Conservation (phyloP, 2,888 invertebrate species). For the Arctia plantaginis region DNA sequence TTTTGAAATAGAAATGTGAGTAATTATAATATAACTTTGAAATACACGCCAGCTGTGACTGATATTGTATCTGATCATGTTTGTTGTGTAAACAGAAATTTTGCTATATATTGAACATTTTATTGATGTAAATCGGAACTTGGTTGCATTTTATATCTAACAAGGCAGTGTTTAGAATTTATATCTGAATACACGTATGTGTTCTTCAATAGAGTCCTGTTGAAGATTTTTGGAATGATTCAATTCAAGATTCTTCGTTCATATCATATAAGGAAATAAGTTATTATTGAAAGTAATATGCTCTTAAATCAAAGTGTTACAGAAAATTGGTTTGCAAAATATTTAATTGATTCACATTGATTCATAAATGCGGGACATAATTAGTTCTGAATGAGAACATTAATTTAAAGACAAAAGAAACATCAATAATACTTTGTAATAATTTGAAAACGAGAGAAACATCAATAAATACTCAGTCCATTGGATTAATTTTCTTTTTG, state of each 20-base stretch:
- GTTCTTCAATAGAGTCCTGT: neutral
- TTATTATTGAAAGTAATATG: neutral
- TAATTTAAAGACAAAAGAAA: neutral
- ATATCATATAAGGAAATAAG: neutral
- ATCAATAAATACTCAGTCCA: neutral
- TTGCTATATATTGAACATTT: neutral
- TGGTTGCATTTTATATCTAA: neutral
- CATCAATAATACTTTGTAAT: too few relatives aligned
- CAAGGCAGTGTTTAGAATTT: neutral
- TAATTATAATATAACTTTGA: neutral
- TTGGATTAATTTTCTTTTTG: neutral
- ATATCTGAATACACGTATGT: neutral
- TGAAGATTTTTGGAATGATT: neutral
- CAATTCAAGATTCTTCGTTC: neutral
- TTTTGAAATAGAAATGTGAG: neutral
- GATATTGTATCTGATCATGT: neutral
- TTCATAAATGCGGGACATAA: neutral
- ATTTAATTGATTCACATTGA: neutral
- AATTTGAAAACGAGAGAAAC: too few relatives aligned
- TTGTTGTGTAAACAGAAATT: neutral
- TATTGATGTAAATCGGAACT: neutral
- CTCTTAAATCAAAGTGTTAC: neutral
- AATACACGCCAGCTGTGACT: neutral
- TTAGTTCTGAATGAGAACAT: neutral
- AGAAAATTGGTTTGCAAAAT: neutral